Conservation (phyloP, 2,797 vertebrate species). For the Enteromius treurensis region DNA sequence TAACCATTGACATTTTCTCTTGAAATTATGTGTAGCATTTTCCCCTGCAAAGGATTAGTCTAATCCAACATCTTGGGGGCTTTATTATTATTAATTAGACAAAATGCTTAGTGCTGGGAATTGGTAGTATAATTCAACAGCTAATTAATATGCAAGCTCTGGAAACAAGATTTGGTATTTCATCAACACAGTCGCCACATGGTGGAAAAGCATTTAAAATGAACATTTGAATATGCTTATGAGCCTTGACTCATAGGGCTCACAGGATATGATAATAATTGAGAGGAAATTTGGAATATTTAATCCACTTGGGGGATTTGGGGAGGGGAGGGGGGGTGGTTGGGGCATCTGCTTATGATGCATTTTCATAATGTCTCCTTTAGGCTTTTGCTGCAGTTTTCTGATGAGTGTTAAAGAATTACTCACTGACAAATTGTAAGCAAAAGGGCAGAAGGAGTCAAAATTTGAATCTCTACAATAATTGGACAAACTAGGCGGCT, state of each 20-base stretch:
- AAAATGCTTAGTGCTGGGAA: conserved; percentile 67
- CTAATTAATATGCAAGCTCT: conserved; percentile 68
- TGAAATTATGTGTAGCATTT: conserved; percentile 58
- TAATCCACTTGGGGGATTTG: conserved; percentile 52
- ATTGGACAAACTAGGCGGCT: conserved; percentile 47
- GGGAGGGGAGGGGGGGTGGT: neutral
- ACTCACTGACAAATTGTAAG: conserved; percentile 69
- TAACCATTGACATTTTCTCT: conserved; percentile 69
- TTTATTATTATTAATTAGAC: conserved; percentile 69
- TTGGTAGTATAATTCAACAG: conserved; percentile 66
- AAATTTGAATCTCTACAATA: conserved; percentile 54
- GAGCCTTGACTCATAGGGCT: conserved; percentile 58
- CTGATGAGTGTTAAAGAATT: conserved; percentile 37
- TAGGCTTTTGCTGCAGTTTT: conserved; percentile 47
- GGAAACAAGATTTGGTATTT: conserved; percentile 67
- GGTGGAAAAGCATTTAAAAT: conserved; percentile 59
- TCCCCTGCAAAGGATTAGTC: conserved; percentile 64
- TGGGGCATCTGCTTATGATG: conserved; percentile 54
- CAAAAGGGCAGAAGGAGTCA: conserved; percentile 74
- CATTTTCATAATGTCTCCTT: conserved; percentile 61
- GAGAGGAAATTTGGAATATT: conserved; percentile 58
- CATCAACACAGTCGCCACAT: conserved; percentile 59
- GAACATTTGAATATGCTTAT: conserved; percentile 63
- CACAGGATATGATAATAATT: conserved; percentile 56
- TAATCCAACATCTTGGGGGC: conserved; percentile 66